Conservation (phyloP, 2,888 invertebrate species). For the Philonicus albiceps region DNA sequence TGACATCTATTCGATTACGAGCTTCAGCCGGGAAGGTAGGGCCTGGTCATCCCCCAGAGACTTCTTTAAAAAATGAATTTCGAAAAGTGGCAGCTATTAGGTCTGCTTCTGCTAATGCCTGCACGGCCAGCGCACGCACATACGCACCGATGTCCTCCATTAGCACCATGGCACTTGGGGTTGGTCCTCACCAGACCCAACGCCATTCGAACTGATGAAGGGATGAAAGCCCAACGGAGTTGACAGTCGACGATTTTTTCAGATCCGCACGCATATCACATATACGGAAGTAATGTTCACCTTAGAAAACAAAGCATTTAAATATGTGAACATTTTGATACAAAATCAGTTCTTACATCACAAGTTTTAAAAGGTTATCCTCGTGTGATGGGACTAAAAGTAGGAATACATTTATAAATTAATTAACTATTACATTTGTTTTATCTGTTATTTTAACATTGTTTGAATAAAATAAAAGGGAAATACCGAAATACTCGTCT, state of each 20-base stretch:
- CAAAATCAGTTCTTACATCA: not conserved
- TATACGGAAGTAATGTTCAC: not conserved
- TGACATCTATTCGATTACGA: slow-evolving; percentile 27
- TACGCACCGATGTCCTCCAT: slow-evolving; percentile 29
- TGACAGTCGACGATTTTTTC: not conserved
- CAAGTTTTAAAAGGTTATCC: too few species aligned
- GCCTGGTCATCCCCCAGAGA: slow-evolving; percentile 39
- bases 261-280: not conserved
- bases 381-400: too few species aligned
- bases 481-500: too few species aligned
- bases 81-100: slow-evolving; percentile 41
- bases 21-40: not conserved
- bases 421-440: too few species aligned
- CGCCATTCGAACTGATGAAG: slow-evolving; percentile 15
- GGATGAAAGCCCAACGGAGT: slow-evolving; percentile 13
- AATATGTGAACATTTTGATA: not conserved
- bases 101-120: slow-evolving; percentile 32
- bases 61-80: slow-evolving; percentile 42
- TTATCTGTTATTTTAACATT: too few species aligned
- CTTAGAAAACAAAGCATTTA: not conserved
- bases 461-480: too few species aligned
- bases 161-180: slow-evolving; percentile 28
- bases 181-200: not conserved
- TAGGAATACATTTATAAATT: too few species aligned
- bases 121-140: not conserved